phyloP scores from a whole-genome alignment of 2,113 vertebrate genomes.

The Paradisaea rubra region DNA sequence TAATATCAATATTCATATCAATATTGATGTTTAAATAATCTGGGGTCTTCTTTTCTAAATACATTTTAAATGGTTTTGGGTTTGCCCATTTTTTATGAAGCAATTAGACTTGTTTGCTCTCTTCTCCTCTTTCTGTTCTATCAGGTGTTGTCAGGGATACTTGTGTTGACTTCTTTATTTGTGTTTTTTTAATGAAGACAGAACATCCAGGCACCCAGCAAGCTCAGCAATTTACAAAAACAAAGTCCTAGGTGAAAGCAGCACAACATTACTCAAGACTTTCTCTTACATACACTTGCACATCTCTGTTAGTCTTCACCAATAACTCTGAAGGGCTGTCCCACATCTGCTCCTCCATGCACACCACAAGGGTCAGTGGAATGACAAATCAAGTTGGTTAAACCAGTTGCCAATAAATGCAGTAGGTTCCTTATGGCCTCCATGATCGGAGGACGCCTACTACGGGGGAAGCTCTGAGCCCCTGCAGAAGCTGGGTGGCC shows the following conservation, averaged over 20 bases:
- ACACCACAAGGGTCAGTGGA: accelerated
- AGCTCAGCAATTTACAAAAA: background rate
- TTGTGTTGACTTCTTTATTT: slow-evolving; percentile 9
- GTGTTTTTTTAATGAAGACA: background rate
- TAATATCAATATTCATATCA: background rate
- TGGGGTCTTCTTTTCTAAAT: background rate
- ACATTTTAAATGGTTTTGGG: background rate
- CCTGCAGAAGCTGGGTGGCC: background rate
- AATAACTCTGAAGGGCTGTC: background rate
- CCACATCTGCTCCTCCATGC: background rate
- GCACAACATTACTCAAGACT: background rate
- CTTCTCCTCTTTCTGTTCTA: background rate
- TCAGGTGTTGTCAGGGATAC: background rate
- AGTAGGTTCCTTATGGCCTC: background rate
- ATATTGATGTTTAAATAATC: background rate
- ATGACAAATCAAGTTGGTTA: background rate
- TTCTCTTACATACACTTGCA: background rate
- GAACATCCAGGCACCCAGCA: background rate
- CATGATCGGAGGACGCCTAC: accelerated
- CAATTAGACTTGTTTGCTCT: background rate
- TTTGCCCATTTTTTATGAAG: background rate
- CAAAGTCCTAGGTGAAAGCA: background rate
- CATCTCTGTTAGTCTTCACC: background rate
- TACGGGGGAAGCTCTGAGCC: background rate
- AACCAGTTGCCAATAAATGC: background rate